Evolutionary conservation across 2,113 vertebrate species (phyloP).

Genomic region (Callaeas wilsoni): DNA sequence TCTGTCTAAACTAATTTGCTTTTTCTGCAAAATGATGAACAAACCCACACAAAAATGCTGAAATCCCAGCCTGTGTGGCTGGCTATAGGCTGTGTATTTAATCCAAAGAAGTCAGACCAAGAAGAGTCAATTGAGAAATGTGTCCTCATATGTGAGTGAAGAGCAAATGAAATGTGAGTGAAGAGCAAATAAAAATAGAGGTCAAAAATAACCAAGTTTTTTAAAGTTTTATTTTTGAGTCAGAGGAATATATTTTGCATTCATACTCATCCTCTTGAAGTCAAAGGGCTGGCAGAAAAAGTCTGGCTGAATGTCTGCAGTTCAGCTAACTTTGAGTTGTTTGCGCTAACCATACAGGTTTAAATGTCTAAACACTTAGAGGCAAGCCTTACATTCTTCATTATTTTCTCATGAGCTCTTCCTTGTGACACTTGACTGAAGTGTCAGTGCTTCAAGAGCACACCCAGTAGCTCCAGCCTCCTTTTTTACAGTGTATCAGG

Average conservation of each 20-base stretch:
- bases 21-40: constrained; percentile 10
- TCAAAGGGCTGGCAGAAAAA: not conserved
- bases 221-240: not conserved
- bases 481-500: not conserved
- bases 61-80: not conserved
- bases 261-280: not conserved
- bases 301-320: not conserved
- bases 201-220: not conserved
- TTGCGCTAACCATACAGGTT: not conserved
- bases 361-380: not conserved
- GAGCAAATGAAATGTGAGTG: not conserved
- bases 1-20: constrained; percentile 7
- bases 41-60: not conserved
- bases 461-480: not conserved
- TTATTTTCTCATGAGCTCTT: not conserved
- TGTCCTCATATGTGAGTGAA: not conserved
- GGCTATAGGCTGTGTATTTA: not conserved
- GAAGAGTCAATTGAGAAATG: not conserved
- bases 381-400: not conserved
- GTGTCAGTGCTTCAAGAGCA: not conserved
- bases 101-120: not conserved
- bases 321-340: not conserved
- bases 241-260: not conserved
- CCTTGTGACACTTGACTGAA: not conserved
- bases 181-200: not conserved